Percentiles rank a stretch among this genome's conserved stretches.
These are phyloP conservation scores for Eospalax fontanierii DNA, from an alignment of 2,797 vertebrate species.

Conservation along the genomic window DNA sequence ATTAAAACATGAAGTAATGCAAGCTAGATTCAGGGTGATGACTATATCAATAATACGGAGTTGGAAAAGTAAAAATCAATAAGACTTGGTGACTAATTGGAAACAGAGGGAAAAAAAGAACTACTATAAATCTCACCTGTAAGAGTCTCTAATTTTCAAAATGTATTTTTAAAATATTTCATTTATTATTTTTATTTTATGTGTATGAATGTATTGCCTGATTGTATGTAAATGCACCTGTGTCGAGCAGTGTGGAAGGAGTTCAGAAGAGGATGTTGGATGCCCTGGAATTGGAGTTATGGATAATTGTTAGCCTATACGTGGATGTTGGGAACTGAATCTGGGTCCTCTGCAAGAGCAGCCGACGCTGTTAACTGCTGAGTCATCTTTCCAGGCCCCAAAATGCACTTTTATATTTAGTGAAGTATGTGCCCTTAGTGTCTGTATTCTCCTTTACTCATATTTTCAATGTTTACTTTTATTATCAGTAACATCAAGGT, in stretches of 20 bases:
- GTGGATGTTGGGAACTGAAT: no score
- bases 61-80: background rate
- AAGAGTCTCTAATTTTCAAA: constrained; percentile 14
- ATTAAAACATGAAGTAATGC: constrained; percentile 25
- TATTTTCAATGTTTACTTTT: constrained; percentile 49
- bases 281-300: no score
- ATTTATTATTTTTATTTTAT: no score
- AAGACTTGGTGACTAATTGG: background rate
- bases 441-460: constrained; percentile 50
- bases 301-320: no score
- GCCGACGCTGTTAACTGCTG: no score
- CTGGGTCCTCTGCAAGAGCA: no score
- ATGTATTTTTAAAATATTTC: background rate
- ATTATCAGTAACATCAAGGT: background rate
- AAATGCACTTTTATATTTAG: background rate
- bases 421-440: background rate
- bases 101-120: background rate
- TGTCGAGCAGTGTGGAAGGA: no score
- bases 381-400: no score
- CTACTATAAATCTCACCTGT: background rate
- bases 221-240: no score
- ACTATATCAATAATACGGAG: constrained; percentile 34
- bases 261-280: no score
- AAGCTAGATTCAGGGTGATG: background rate
- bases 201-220: no score